Base-by-base conservation (phyloP, 2,797 vertebrate genomes). In the Acropternis orthonyx region DNA sequence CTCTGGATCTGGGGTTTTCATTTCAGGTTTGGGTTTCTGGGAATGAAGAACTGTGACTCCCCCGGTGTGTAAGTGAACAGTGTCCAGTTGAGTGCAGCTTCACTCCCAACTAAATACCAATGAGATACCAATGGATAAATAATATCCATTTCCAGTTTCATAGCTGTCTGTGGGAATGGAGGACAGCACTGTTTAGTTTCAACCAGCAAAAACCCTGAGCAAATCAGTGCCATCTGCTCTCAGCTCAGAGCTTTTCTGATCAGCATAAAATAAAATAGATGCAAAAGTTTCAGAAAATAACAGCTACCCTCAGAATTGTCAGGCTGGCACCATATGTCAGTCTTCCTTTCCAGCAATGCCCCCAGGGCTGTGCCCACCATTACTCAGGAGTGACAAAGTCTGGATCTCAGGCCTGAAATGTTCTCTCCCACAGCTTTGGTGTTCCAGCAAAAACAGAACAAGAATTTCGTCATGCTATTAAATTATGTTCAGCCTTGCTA, bases 181-280 rank as follows among this genome's bases (percentile, higher is more conserved):
- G 85, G 2, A 0, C 63, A 79, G 55, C 37, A 14, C 44, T 49
- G 66, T 63, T 88, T 67, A 39, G 26, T 91, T 93, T 92, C 0
- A 1, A 93, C 63, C 76, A 93, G 71, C 73, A 92, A 34, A 86
- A 94, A 95, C 74, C 82, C 88, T 92, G 67, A 90, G 55, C 22
- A 94, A 92, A 96, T 89, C 65, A 79, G 55, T 73, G 87, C 88
- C 93, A 94, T 89, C 89, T 96, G 91, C 72, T 97, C 62, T 85
- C 65, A 83, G 66, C 72, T 85, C 36, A 26, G 89, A 94, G 85
- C 44, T 84, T 88, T 89, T 76, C 52, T 61, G 59, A 86, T 69
- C 66, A 78, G 55, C 69, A 76, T 62, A 86, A 93, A 94, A 91
- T 44, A 58, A 91, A 82, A 89, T 34, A 79, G 80, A 88, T 39